Percentiles rank a stretch among this genome's conserved stretches.
These are phyloP conservation scores for Leptopilina boulardi DNA, from an alignment of 1,140 invertebrate genomes.

Conservation along the genomic window DNA sequence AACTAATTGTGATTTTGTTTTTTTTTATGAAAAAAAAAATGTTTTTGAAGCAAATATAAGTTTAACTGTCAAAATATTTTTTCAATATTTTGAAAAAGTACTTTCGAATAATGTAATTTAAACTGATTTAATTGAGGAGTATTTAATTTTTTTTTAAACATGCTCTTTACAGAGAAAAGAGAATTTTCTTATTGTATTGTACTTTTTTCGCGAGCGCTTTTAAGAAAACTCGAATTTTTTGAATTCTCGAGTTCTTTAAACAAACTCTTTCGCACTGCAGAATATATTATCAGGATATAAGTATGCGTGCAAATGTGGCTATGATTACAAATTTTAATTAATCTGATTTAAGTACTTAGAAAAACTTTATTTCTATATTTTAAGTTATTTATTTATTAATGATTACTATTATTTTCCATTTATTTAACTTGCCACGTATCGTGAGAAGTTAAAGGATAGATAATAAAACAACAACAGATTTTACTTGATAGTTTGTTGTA, in stretches of 20 bases:
- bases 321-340: neutral
- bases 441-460: neutral
- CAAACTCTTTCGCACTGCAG: neutral
- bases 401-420: neutral
- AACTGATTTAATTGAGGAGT: neutral
- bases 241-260: neutral
- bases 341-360: conserved; percentile 24
- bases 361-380: conserved; percentile 15
- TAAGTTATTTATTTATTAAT: conserved; percentile 29
- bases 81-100: neutral
- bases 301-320: neutral
- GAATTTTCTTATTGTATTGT: neutral
- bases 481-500: neutral
- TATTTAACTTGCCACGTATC: neutral
- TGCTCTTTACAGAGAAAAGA: neutral
- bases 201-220: neutral
- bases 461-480: neutral
- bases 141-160: neutral
- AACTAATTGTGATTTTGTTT: too few relatives aligned
- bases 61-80: neutral
- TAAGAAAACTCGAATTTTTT: neutral
- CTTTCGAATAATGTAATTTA: neutral
- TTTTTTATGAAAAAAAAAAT: too few relatives aligned
- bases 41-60: too few relatives aligned
- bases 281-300: conserved; percentile 9